phyloP scores from a whole-genome alignment of 2,113 vertebrate species.

The Arenaria interpres region DNA sequence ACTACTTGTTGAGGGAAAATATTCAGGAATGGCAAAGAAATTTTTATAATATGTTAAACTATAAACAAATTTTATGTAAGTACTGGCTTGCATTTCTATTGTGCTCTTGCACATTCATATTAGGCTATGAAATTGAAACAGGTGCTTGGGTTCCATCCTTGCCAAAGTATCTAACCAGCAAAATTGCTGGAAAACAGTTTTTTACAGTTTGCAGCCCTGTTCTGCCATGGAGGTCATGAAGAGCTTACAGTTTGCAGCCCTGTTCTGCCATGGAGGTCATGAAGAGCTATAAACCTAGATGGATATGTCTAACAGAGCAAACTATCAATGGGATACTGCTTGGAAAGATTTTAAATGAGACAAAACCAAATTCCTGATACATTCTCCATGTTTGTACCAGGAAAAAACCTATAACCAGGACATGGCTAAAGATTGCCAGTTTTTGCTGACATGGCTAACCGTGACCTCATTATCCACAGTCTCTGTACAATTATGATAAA shows the following conservation, averaged over 20 bases:
- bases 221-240: not conserved
- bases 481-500: not conserved
- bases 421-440: not conserved
- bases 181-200: not conserved
- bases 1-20: not conserved
- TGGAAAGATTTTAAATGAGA: not conserved
- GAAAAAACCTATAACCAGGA: not conserved
- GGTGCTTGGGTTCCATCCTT: not conserved
- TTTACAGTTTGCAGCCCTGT: too few species aligned
- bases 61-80: not conserved
- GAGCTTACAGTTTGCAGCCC: not conserved
- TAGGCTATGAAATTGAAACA: not conserved
- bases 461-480: not conserved
- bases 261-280: not conserved
- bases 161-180: not conserved
- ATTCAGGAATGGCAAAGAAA: not conserved
- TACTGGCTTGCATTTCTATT: not conserved
- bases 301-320: not conserved
- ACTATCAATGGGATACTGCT: not conserved
- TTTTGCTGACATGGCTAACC: not conserved
- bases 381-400: not conserved
- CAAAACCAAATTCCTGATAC: not conserved
- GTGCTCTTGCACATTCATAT: not conserved
- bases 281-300: not conserved
- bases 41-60: not conserved